These are phyloP conservation scores for Calvadosia cruxmelitensis DNA, from an alignment of 30 jellyfish, hydroid and myxozoan genomes.

Conservation along the genomic window DNA sequence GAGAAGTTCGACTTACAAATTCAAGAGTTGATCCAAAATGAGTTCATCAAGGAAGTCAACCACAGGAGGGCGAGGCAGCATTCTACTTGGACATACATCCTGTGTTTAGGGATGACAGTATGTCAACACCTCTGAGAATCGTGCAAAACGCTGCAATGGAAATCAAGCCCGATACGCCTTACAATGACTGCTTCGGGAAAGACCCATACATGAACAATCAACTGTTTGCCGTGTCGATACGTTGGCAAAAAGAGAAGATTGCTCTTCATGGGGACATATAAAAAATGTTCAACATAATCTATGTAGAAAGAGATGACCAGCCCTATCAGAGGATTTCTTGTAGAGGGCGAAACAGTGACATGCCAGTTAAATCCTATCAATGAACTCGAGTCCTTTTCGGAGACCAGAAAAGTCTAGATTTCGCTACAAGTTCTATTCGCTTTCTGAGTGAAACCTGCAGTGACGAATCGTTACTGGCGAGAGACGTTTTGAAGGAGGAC, in stretches of 20 bases:
- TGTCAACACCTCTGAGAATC: no score
- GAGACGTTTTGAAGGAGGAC: constrained; percentile 8
- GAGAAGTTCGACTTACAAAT: no score
- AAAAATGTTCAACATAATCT: constrained; percentile 25
- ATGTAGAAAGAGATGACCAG: constrained; percentile 21
- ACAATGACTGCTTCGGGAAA: no score
- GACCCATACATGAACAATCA: no score
- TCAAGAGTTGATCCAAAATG: no score
- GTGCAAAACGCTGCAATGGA: no score
- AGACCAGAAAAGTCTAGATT: constrained; percentile 29
- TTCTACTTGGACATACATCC: no score
- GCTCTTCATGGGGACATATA: constrained; percentile 24
- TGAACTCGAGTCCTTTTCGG: constrained; percentile 33
- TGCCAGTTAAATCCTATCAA: constrained; percentile 12
- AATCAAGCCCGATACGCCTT: no score
- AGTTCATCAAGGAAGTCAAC: no score
- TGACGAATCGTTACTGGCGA: constrained; percentile 16
- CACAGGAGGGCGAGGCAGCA: no score
- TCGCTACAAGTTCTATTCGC: constrained; percentile 28
- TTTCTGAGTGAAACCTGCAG: constrained; percentile 13
- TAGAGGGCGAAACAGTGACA: constrained; percentile 6
- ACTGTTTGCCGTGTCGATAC: no score
- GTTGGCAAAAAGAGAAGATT: neutral
- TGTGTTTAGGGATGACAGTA: no score
- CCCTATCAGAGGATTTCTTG: constrained; percentile 34